A percentile compares a stretch with the other conserved stretches of the same genome.
Evolutionary conservation across 2,888 invertebrate species (phyloP).

Genomic region (Cephalotes varians): DNA sequence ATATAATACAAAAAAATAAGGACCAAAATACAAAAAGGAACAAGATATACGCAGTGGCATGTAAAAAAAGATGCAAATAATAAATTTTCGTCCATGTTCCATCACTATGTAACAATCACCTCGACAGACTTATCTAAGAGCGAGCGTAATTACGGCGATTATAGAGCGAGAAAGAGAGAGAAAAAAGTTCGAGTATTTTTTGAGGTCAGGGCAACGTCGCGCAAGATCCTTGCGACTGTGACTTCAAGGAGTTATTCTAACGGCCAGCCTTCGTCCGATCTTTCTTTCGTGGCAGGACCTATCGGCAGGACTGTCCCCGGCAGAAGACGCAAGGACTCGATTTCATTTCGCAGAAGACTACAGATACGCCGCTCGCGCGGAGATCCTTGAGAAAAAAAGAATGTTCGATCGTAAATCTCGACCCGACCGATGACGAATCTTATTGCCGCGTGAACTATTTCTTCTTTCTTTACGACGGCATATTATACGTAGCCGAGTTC

Average conservation of each 20-base stretch:
- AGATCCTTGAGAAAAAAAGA: constrained; percentile 39
- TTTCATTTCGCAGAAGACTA: constrained; percentile 14
- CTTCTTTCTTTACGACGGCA: not conserved
- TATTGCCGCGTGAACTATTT: not conserved
- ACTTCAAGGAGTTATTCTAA: constrained; percentile 70
- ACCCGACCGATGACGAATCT: constrained; percentile 28
- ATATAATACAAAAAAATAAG: not conserved
- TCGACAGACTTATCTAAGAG: constrained; percentile 42
- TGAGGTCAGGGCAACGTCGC: constrained; percentile 83
- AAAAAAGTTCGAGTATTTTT: constrained; percentile 74
- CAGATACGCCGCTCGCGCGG: not conserved
- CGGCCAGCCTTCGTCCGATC: constrained; percentile 60
- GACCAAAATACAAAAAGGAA: not conserved
- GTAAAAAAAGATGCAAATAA: not conserved
- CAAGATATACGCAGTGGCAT: not conserved
- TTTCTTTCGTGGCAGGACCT: constrained; percentile 51
- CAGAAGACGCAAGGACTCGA: constrained; percentile 52
- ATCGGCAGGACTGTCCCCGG: constrained; percentile 39
- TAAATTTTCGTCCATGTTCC: not conserved
- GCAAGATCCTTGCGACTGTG: constrained; percentile 79
- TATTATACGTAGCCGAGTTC: not conserved
- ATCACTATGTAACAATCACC: not conserved
- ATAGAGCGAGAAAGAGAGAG: constrained; percentile 59
- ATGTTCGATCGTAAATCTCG: constrained; percentile 28
- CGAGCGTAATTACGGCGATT: constrained; percentile 69